Evolutionary conservation across 2,113 vertebrate species (phyloP), one percentile per base, ranked within the genome.

Genomic region (Barnardius zonarius): DNA sequence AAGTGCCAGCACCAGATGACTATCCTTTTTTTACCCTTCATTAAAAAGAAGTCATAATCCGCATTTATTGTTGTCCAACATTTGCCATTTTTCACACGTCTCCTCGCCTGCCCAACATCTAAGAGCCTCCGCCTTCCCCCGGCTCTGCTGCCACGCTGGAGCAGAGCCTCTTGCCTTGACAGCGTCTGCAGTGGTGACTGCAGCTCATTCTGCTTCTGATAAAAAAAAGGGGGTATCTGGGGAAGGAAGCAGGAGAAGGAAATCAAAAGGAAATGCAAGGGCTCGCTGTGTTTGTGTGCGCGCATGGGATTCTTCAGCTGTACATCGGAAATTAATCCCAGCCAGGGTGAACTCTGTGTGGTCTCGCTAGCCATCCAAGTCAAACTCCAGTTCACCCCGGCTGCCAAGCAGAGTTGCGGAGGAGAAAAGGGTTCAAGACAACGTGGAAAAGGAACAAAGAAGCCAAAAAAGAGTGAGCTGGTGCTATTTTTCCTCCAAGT

Each of bases 331-430:
- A 95, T 92, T 92, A 94, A 81, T 92, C 89, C 94, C 92, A 93
- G 84, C 92, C 96, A 84, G 84, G 72, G 95, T 85, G 95, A 96
- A 49, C 83, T 94, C 95, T 97, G 97, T 98, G 97, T 97, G 97
- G 98, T 98, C 97, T 82, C 52, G 49, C 72, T 28, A 93, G 87
- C 94, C 97, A 81, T 97, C 96, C 94, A 97, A 97, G 82, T 86
- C 95, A 96, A 97, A 97, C 96, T 97, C 70, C 96, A 87, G 92
- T 54, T 94, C 97, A 85, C 86, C 97, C 83, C 30, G 49, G 86
- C 97, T 97, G 97, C 97, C 97, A 97, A 93, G 76, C 5, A 1
- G 62, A 90, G 86, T 33, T 52, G 91, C 31, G 74, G 57, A 81
- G 62, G 63, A 94, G 94, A 95, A 96, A 88, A 90, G 91, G 93